Conservation (phyloP, 2,888 invertebrate genomes). For the Pristionchus mayeri region DNA sequence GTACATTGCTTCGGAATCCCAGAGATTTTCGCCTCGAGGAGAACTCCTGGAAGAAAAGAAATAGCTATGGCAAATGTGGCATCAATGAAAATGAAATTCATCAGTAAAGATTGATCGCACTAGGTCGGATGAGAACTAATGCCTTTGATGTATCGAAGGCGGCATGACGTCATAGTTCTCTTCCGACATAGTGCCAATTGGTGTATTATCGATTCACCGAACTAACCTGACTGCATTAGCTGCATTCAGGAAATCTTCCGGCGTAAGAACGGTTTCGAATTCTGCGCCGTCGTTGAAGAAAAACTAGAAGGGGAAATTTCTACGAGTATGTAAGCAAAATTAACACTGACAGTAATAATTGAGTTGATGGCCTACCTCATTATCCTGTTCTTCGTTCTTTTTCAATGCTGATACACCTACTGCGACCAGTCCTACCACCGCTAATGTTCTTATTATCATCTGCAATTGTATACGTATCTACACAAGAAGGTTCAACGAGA, state of each 20-base stretch:
- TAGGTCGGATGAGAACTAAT: too few relatives aligned
- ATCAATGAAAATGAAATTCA: too few relatives aligned
- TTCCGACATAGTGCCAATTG: too few relatives aligned
- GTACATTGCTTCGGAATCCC: constrained; percentile 76
- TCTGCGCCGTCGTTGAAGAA: constrained; percentile 59
- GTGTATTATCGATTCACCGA: too few relatives aligned
- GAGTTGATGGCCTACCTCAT: background rate
- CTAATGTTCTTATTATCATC: constrained; percentile 48
- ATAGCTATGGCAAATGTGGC: background rate
- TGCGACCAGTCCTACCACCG: background rate
- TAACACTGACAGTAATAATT: background rate
- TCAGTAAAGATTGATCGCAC: too few relatives aligned
- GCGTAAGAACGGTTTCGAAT: constrained; percentile 73
- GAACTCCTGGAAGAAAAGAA: background rate
- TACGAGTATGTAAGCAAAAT: background rate
- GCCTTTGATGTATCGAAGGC: too few relatives aligned
- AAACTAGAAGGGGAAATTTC: background rate
- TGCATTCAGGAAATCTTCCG: constrained; percentile 70
- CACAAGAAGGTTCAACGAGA: too few relatives aligned
- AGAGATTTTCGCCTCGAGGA: constrained; percentile 57
- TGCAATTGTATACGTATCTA: background rate
- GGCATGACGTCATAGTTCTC: too few relatives aligned
- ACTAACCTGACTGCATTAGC: constrained; percentile 31
- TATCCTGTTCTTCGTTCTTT: constrained; percentile 32
- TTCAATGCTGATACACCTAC: background rate